Percentiles rank a stretch among this genome's conserved stretches.
Conservation (phyloP, 2,113 vertebrate species). For the Microtus ochrogaster region DNA sequence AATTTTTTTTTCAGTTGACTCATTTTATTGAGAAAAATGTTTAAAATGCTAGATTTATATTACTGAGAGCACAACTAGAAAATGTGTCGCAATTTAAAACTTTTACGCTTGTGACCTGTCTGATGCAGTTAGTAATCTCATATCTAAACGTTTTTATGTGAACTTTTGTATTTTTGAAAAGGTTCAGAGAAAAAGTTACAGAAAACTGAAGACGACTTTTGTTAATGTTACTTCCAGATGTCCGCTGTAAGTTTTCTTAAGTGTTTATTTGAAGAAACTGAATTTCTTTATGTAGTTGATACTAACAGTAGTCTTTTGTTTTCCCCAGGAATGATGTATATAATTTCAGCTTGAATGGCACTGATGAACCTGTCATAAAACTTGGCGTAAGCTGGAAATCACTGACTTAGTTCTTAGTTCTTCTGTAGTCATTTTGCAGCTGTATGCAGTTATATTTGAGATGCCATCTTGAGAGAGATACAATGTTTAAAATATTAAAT, state of each 20-base stretch:
- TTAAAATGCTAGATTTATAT: neutral
- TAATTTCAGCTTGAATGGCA: slow-evolving; percentile 85
- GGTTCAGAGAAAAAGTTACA: slow-evolving; percentile 75
- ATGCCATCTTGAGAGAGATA: neutral
- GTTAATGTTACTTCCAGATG: slow-evolving; percentile 77
- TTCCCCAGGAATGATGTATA: slow-evolving; percentile 88
- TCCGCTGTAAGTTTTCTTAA: slow-evolving; percentile 70
- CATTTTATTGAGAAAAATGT: neutral
- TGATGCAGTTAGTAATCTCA: neutral
- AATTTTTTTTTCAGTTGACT: neutral
- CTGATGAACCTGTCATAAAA: slow-evolving; percentile 88
- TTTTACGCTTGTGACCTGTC: neutral
- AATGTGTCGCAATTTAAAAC: neutral
- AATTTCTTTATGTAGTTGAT: slow-evolving; percentile 24
- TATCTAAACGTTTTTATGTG: slow-evolving; percentile 43
- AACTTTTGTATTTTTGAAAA: slow-evolving; percentile 80
- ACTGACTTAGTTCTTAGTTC: slow-evolving; percentile 44
- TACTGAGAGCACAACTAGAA: neutral
- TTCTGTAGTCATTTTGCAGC: slow-evolving; percentile 47
- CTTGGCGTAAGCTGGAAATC: slow-evolving; percentile 86
- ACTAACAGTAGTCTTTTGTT: slow-evolving; percentile 69
- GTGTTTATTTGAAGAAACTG: slow-evolving; percentile 52
- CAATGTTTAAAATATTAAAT: neutral
- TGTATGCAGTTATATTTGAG: neutral
- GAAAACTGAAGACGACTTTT: slow-evolving; percentile 80